These are phyloP conservation scores for Aythya fuligula DNA, from an alignment of 2,797 vertebrate species.

Conservation along the genomic window DNA sequence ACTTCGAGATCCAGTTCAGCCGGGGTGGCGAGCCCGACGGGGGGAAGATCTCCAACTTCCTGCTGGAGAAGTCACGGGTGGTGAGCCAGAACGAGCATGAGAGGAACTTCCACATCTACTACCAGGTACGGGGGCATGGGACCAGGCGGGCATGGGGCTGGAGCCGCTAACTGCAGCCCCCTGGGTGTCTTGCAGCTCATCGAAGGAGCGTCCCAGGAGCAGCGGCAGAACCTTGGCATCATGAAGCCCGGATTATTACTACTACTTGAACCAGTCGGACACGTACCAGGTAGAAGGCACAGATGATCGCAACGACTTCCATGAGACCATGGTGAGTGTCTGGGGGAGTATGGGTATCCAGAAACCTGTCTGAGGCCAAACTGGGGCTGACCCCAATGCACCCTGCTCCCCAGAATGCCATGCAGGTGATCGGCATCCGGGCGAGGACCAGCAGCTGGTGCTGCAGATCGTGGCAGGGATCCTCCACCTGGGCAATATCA, in stretches of 20 bases:
- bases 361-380: accelerated
- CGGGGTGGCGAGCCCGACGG: conserved; percentile 94
- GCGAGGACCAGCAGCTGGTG: conserved; percentile 84
- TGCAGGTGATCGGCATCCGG: conserved; percentile 94
- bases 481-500: conserved; percentile 94
- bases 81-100: conserved; percentile 95
- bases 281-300: conserved; percentile 96
- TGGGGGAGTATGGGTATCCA: accelerated
- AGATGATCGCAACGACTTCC: conserved; percentile 90
- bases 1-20: conserved; percentile 99
- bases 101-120: conserved; percentile 97
- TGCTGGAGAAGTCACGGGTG: conserved; percentile 96
- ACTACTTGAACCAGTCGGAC: conserved; percentile 95
- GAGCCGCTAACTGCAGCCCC: accelerated
- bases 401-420: conserved; percentile 85
- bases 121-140: conserved; percentile 84
- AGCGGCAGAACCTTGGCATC: conserved; percentile 90
- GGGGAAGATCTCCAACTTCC: conserved; percentile 96
- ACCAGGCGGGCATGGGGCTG: accelerated
- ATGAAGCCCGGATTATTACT: conserved; percentile 95
- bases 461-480: conserved; percentile 93
- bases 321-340: conserved; percentile 86
- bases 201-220: conserved; percentile 88
- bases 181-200: conserved; percentile 80
- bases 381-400: neutral